A percentile compares a stretch with the other conserved stretches of the same genome.
phyloP scores from a whole-genome alignment of 2,113 vertebrate genomes.

The Symphodus melops region DNA sequence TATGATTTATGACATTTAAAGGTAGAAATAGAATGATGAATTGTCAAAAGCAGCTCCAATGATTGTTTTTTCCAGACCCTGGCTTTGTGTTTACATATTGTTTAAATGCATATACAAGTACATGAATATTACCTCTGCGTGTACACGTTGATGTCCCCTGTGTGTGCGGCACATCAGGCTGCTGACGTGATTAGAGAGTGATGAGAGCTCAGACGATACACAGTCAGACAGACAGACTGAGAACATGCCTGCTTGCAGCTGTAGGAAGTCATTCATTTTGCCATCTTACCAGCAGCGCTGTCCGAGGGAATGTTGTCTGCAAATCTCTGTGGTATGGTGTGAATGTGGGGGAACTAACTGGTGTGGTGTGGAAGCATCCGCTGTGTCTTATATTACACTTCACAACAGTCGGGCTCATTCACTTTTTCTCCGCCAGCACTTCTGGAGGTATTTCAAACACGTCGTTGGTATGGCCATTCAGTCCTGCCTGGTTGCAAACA shows the following conservation, averaged over 20 bases:
- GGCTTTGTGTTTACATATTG: background rate
- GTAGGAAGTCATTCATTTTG: slow-evolving; percentile 79
- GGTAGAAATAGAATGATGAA: too few species aligned
- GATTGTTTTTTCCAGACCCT: too few species aligned
- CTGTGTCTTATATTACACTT: slow-evolving; percentile 54
- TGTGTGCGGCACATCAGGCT: slow-evolving; percentile 36
- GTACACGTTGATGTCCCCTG: slow-evolving; percentile 16
- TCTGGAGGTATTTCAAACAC: slow-evolving; percentile 49
- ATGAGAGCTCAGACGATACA: slow-evolving; percentile 48
- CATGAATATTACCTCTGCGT: background rate
- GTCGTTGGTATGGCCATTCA: slow-evolving; percentile 38
- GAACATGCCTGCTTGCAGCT: slow-evolving; percentile 69
- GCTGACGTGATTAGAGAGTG: slow-evolving; percentile 65
- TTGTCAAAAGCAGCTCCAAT: too few species aligned
- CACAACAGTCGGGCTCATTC: slow-evolving; percentile 50
- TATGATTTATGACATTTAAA: too few species aligned
- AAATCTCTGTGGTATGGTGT: slow-evolving; percentile 73
- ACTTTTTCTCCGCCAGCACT: slow-evolving; percentile 33
- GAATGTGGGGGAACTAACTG: slow-evolving; percentile 60
- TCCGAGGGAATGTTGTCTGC: slow-evolving; percentile 64
- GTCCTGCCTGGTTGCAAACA: slow-evolving; percentile 28
- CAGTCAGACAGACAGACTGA: slow-evolving; percentile 38
- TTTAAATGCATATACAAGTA: too few species aligned
- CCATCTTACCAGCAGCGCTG: slow-evolving; percentile 56
- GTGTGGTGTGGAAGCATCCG: slow-evolving; percentile 54